These are phyloP conservation scores for Agonopterix arenella DNA, from an alignment of 2,888 invertebrate genomes.

Conservation along the genomic window DNA sequence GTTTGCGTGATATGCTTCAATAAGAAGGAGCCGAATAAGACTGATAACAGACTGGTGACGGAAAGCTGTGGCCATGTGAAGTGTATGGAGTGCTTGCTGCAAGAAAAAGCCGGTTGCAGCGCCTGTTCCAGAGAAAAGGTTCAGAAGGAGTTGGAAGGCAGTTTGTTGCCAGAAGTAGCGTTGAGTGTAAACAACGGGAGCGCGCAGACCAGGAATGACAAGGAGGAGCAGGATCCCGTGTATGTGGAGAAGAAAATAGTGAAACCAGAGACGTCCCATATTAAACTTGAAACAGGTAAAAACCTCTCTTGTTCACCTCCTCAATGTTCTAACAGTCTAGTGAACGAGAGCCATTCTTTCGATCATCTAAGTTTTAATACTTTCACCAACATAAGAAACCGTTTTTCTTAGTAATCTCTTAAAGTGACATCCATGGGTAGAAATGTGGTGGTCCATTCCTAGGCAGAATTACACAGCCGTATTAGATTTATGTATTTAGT, in stretches of 20 bases:
- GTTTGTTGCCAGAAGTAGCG: constrained; percentile 14
- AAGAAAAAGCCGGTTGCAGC: constrained; percentile 80
- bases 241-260: constrained; percentile 24
- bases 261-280: constrained; percentile 58
- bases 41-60: constrained; percentile 80
- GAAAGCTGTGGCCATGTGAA: constrained; percentile 87
- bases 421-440: no score
- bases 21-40: constrained; percentile 69
- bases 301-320: no score
- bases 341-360: no score
- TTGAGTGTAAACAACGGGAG: constrained; percentile 16
- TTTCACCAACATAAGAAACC: no score
- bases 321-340: no score
- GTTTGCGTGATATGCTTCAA: constrained; percentile 79
- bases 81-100: constrained; percentile 83
- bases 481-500: no score
- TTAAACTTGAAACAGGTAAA: constrained; percentile 52
- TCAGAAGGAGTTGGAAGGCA: constrained; percentile 16
- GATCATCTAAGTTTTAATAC: no score
- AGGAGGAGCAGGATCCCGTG: neutral
- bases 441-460: no score
- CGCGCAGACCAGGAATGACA: constrained; percentile 6
- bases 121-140: constrained; percentile 54
- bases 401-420: no score
- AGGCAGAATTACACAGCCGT: no score